A percentile compares a stretch with the other conserved stretches of the same genome.
These are phyloP conservation scores for Lycodopsis pacificus DNA, from an alignment of 2,797 vertebrate species.

Conservation along the genomic window DNA sequence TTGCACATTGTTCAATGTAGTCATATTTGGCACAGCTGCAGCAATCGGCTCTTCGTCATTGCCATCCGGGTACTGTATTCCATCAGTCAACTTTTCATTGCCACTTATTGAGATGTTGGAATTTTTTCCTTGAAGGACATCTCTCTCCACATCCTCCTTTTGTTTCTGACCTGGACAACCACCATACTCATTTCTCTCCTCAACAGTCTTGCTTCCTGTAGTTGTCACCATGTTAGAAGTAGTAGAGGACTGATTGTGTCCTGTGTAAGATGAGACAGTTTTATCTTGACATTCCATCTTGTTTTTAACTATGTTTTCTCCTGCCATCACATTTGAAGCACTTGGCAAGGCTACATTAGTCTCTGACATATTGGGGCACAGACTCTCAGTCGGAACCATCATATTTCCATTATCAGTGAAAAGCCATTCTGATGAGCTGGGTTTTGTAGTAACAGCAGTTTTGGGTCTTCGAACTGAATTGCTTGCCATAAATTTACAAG, in stretches of 20 bases:
- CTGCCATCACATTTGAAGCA: slow-evolving; percentile 28
- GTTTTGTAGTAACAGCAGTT: slow-evolving; percentile 44
- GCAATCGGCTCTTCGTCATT: slow-evolving; percentile 11
- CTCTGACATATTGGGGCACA: slow-evolving; percentile 33
- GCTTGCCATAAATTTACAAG: slow-evolving; percentile 69
- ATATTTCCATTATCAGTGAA: slow-evolving; percentile 44
- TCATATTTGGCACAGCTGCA: slow-evolving; percentile 14
- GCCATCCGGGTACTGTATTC: neutral
- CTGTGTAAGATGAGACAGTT: neutral
- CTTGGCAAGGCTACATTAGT: slow-evolving; percentile 21
- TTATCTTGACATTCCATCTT: slow-evolving; percentile 17
- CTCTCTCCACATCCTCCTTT: slow-evolving; percentile 3
- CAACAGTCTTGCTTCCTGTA: slow-evolving; percentile 20
- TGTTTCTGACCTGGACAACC: slow-evolving; percentile 27
- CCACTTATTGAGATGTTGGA: slow-evolving; percentile 17
- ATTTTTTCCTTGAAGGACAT: slow-evolving; percentile 11
- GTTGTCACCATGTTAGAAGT: slow-evolving; percentile 7
- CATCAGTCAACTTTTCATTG: slow-evolving; percentile 31
- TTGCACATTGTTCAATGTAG: slow-evolving; percentile 20
- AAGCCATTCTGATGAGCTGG: slow-evolving; percentile 59
- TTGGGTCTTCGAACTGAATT: slow-evolving; percentile 50
- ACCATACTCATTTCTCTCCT: slow-evolving; percentile 1
- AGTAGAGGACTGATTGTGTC: slow-evolving; percentile 7
- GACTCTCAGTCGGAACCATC: slow-evolving; percentile 30
- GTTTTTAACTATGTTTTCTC: slow-evolving; percentile 30